Percentiles rank a stretch among this genome's conserved stretches.
These are phyloP conservation scores for Crax fasciolata DNA, from an alignment of 2,797 vertebrate genomes.

Conservation along the genomic window DNA sequence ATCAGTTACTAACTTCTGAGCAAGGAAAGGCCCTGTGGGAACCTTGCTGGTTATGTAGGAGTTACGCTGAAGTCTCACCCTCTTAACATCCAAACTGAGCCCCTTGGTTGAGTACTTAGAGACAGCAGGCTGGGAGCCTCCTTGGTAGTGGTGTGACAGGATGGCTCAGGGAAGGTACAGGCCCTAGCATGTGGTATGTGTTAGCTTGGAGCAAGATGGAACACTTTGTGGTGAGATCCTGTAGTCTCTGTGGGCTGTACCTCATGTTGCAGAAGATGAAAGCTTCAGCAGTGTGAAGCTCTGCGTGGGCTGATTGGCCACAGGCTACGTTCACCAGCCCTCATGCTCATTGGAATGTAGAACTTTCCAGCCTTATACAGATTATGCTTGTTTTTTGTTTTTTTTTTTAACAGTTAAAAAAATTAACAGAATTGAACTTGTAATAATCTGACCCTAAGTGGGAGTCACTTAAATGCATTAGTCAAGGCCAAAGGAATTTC, in stretches of 20 bases:
- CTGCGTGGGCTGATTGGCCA: slow-evolving; percentile 75
- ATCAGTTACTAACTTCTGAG: neutral
- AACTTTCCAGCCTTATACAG: slow-evolving; percentile 40
- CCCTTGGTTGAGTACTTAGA: neutral
- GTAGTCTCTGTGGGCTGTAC: slow-evolving; percentile 25
- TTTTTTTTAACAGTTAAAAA: no score
- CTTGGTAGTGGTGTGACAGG: neutral
- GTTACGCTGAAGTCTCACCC: neutral
- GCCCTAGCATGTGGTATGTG: slow-evolving; percentile 12
- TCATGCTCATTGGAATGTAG: slow-evolving; percentile 54
- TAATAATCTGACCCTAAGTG: slow-evolving; percentile 60
- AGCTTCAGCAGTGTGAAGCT: slow-evolving; percentile 54
- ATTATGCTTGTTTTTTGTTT: slow-evolving; percentile 44
- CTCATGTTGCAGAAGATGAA: slow-evolving; percentile 51
- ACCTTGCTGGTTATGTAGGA: neutral
- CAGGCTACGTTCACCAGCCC: slow-evolving; percentile 55
- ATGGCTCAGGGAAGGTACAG: neutral
- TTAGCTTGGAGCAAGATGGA: slow-evolving; percentile 8
- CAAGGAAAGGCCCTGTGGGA: neutral
- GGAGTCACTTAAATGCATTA: slow-evolving; percentile 66
- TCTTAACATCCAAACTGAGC: neutral
- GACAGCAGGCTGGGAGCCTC: neutral
- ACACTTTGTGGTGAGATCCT: neutral
- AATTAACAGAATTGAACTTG: slow-evolving; percentile 60
- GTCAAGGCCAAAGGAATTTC: slow-evolving; percentile 44